Evolutionary conservation across 1,140 invertebrate species (phyloP).

Genomic region (Linepithema humile): DNA sequence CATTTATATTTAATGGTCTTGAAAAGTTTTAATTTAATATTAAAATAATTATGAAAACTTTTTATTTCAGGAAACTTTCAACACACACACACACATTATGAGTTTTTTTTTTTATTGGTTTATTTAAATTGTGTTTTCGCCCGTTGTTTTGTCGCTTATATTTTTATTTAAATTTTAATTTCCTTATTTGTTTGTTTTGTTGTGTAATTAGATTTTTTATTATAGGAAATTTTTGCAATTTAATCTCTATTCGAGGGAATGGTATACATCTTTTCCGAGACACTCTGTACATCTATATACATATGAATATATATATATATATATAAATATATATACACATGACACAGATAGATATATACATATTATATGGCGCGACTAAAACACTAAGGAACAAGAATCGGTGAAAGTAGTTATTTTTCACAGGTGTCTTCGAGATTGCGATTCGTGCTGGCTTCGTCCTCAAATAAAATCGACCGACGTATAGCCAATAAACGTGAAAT

Average conservation of each 20-base stretch:
- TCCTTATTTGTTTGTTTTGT: neutral
- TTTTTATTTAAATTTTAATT: neutral
- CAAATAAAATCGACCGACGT: neutral
- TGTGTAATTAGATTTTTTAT: neutral
- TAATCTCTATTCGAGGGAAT: neutral
- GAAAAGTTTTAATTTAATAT: no score
- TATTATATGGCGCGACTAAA: conserved; percentile 30
- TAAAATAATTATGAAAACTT: no score
- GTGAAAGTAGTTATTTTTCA: conserved; percentile 68
- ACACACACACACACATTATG: no score
- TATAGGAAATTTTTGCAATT: neutral
- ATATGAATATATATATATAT: conserved; percentile 37
- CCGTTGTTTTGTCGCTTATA: no score
- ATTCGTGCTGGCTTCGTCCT: conserved; percentile 48
- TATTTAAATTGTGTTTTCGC: no score
- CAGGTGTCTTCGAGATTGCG: conserved; percentile 36
- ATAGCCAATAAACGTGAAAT: neutral
- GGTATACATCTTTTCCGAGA: conserved; percentile 1
- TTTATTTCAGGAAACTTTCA: no score
- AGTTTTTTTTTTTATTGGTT: no score
- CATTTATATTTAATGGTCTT: neutral
- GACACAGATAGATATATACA: conserved; percentile 33
- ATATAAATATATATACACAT: conserved; percentile 34
- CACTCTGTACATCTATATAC: conserved; percentile 30
- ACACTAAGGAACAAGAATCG: conserved; percentile 6